A percentile compares a stretch with the other conserved stretches of the same genome.
phyloP scores from a whole-genome alignment of 2,888 invertebrate genomes.

The Venustoraphidia nigricollis region DNA sequence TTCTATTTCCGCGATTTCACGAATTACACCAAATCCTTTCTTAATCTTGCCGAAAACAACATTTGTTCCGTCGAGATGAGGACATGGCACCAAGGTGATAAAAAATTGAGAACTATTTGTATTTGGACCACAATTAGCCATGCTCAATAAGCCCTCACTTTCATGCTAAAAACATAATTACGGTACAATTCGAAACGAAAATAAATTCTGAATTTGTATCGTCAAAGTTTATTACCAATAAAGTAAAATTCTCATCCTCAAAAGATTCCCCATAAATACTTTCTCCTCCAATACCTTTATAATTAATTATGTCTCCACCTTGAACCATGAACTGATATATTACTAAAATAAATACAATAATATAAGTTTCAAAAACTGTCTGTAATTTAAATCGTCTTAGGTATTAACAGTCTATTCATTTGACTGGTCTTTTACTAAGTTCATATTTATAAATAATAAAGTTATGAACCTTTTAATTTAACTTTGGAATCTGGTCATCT shows the following conservation, averaged over 20 bases:
- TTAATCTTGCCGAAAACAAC: conserved; percentile 71
- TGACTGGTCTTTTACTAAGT: no score
- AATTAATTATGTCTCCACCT: conserved; percentile 63
- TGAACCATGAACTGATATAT: conserved; percentile 81
- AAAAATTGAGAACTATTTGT: conserved; percentile 94
- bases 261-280: conserved; percentile 87
- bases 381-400: no score
- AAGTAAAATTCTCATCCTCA: conserved; percentile 74
- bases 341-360: conserved; percentile 33
- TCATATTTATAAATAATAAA: conserved; percentile 3
- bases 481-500: background rate
- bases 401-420: no score
- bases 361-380: background rate
- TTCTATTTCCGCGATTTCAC: conserved; percentile 50
- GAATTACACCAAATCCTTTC: conserved; percentile 54
- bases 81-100: conserved; percentile 60
- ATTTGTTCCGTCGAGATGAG: conserved; percentile 64
- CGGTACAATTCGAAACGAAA: background rate
- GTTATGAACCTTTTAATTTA: background rate
- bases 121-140: conserved; percentile 69
- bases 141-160: conserved; percentile 50
- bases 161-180: conserved; percentile 31
- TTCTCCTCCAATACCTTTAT: conserved; percentile 80
- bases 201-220: conserved; percentile 7
- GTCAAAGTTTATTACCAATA: conserved; percentile 31